These are phyloP conservation scores for Echinometra lucunter DNA, from an alignment of 53 echinoderm and acorn worm genomes.

Conservation along the genomic window DNA sequence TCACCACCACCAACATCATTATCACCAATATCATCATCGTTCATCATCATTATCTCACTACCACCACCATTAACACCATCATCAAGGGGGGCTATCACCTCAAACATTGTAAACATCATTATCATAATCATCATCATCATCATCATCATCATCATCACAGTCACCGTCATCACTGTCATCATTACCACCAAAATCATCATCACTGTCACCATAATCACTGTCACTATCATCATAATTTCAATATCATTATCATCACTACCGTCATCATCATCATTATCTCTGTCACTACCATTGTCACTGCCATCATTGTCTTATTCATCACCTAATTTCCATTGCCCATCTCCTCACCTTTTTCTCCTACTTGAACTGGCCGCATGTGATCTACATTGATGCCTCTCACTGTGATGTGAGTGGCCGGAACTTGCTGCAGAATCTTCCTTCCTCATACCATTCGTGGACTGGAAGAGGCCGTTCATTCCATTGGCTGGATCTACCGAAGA, in stretches of 20 bases:
- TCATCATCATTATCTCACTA: no score
- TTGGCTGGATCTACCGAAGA: conserved; percentile 70
- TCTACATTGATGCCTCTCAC: conserved; percentile 42
- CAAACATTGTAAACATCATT: neutral
- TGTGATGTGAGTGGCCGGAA: conserved; percentile 41
- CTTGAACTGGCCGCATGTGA: neutral
- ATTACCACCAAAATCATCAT: neutral
- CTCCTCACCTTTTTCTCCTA: conserved; percentile 40
- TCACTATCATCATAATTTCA: neutral
- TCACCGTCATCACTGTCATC: neutral
- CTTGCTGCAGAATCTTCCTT: conserved; percentile 48
- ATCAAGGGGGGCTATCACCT: no score
- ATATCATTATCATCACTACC: neutral
- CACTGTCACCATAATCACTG: neutral
- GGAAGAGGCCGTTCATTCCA: conserved; percentile 53
- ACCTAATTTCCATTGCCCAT: neutral
- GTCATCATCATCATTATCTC: neutral
- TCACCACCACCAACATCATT: no score
- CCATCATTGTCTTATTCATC: conserved; percentile 14
- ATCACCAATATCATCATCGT: no score
- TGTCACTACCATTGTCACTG: neutral
- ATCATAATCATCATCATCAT: neutral
- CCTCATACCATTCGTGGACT: conserved; percentile 62
- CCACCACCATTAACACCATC: no score
- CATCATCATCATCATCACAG: neutral